Evolutionary conservation across 2,888 invertebrate species (phyloP).

Genomic region (Cheiracanthium punctorium): DNA sequence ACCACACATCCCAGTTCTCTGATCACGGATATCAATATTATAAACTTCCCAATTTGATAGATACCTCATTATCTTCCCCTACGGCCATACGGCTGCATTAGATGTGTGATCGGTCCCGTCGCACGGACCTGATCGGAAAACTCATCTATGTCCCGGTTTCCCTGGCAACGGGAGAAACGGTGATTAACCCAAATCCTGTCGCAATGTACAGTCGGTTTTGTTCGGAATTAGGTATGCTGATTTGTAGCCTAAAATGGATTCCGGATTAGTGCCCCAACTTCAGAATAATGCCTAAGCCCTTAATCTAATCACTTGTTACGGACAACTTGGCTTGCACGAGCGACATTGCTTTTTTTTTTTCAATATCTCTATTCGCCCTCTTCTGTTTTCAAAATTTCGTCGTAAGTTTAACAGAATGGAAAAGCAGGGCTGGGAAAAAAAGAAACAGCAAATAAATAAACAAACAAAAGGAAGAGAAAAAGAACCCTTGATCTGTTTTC

Average conservation of each 20-base stretch:
- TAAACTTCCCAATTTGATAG: neutral
- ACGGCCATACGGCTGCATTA: slow-evolving; percentile 20
- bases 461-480: neutral
- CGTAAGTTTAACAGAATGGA: too few species aligned
- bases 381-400: too few species aligned
- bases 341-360: neutral
- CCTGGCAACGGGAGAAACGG: slow-evolving; percentile 54
- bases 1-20: neutral
- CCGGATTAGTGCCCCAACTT: slow-evolving; percentile 44
- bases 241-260: slow-evolving; percentile 65
- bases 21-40: neutral
- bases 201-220: slow-evolving; percentile 49
- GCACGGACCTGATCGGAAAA: slow-evolving; percentile 44
- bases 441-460: too few species aligned
- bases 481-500: neutral
- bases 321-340: slow-evolving; percentile 17
- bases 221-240: slow-evolving; percentile 65
- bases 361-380: too few species aligned
- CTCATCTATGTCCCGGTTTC: slow-evolving; percentile 47
- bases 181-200: slow-evolving; percentile 67
- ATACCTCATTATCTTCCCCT: neutral
- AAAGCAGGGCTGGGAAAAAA: too few species aligned
- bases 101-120: slow-evolving; percentile 32
- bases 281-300: slow-evolving; percentile 32
- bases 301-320: slow-evolving; percentile 60